These are phyloP conservation scores for Oryctolagus cuniculus DNA, from an alignment of 2,113 vertebrate genomes.

Conservation along the genomic window DNA sequence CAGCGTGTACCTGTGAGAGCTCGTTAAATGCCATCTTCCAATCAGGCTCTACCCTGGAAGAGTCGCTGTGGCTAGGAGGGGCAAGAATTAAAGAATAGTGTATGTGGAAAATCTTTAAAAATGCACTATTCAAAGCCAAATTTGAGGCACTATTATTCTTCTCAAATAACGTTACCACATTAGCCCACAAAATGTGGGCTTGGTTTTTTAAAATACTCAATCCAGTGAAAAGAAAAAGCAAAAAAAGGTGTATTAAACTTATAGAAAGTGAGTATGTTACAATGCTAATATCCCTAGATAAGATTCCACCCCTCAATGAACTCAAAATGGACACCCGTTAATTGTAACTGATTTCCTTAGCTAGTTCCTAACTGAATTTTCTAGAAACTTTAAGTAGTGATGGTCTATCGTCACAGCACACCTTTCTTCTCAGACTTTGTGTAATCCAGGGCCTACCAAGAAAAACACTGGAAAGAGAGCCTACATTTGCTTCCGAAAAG, in stretches of 20 bases:
- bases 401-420: constrained; percentile 2
- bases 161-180: background rate
- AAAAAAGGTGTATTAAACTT: background rate
- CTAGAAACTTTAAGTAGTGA: background rate
- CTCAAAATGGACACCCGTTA: constrained; percentile 9
- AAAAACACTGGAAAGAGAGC: background rate
- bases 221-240: constrained; percentile 28
- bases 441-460: background rate
- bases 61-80: background rate
- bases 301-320: background rate
- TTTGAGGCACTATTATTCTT: background rate
- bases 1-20: background rate
- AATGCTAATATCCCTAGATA: constrained; percentile 1
- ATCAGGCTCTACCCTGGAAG: background rate
- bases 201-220: background rate
- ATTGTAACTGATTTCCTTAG: background rate
- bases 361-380: constrained; percentile 6
- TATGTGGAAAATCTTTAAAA: background rate
- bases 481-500: constrained; percentile 1
- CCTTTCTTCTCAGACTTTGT: background rate
- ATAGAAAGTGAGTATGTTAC: background rate
- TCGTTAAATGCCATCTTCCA: background rate
- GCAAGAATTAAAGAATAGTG: background rate
- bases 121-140: constrained; percentile 6
- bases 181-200: background rate